Conservation (phyloP, 2,797 vertebrate genomes). For the Sebastes goodei region DNA sequence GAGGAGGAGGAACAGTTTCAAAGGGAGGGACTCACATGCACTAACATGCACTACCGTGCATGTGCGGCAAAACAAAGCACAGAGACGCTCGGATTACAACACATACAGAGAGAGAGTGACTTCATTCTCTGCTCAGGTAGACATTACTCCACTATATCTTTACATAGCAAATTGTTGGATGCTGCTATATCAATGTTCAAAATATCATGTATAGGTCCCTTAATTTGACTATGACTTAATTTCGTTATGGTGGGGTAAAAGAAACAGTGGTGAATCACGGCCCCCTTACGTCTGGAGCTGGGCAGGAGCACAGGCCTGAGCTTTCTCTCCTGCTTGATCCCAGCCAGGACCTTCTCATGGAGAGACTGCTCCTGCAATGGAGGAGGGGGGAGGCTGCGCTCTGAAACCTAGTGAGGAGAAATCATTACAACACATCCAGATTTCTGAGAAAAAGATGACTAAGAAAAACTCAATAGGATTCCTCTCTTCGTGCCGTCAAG, state of each 20-base stretch:
- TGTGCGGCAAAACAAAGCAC: no score
- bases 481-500: no score
- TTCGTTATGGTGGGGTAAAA: not conserved
- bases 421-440: not conserved
- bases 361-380: slow-evolving; percentile 88
- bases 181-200: no score
- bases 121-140: not conserved
- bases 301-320: slow-evolving; percentile 85
- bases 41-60: no score
- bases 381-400: slow-evolving; percentile 88
- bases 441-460: not conserved
- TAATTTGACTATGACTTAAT: no score
- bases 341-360: slow-evolving; percentile 91
- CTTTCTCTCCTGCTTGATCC: slow-evolving; percentile 92
- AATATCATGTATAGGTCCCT: no score
- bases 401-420: slow-evolving; percentile 82
- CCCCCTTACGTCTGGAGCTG: slow-evolving; percentile 71
- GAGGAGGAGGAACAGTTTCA: no score
- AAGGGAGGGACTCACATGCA: no score
- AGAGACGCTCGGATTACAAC: no score
- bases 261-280: not conserved
- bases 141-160: not conserved
- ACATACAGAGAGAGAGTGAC: no score
- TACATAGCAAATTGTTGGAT: no score
- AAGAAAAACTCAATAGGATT: no score